Evolutionary conservation across 2,797 vertebrate species (phyloP), one percentile per base, ranked within the genome.

Genomic region (Myoxocephalus aenaeus): DNA sequence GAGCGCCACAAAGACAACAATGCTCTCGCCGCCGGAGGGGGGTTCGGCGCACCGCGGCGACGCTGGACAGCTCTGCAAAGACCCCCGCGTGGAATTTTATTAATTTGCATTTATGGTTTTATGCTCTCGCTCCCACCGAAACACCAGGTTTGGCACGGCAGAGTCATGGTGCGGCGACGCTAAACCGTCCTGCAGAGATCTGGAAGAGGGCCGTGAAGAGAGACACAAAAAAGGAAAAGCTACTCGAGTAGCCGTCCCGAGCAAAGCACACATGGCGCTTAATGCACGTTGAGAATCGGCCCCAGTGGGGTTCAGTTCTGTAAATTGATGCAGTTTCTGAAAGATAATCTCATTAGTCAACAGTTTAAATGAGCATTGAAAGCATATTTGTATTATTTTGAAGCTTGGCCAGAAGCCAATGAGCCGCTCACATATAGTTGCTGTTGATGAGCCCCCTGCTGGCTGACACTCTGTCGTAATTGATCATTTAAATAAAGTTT

Each of bases 1-100:
- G 79, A 90, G 90, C 85, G 82, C 50, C 90, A 90, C 91, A 91
- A 92, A 93, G 92, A 91, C 92, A 92, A 93, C 92, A 94, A 94
- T 93, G 78, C 78, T 59, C 46, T 46, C 53, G 22, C 79, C 73
- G 29, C 76, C 64, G 15, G 82, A 66, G 61, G 61, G 25, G 86
- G 86, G 75, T 17, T 56, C 40, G 65, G 69, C 27, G 63, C 80
- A 86, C 86, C 65, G 87, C 58, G 79, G 89, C 20, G 90, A 77
- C 77, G 90, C 67, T 90, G 88, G 83, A 87, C 86, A 81, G 87
- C 87, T 90, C 84, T 86, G 87, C 77, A 84, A 88, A 90, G 86
- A 84, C 86, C 83, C 90, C 89, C 36, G 81, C 50, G 3, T 87
- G 69, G 88, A 91, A 70, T 84, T 92, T 91, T 90, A 92, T 92